Evolutionary conservation across 2,888 invertebrate species (phyloP).

Genomic region (Pristionchus maxplancki): DNA sequence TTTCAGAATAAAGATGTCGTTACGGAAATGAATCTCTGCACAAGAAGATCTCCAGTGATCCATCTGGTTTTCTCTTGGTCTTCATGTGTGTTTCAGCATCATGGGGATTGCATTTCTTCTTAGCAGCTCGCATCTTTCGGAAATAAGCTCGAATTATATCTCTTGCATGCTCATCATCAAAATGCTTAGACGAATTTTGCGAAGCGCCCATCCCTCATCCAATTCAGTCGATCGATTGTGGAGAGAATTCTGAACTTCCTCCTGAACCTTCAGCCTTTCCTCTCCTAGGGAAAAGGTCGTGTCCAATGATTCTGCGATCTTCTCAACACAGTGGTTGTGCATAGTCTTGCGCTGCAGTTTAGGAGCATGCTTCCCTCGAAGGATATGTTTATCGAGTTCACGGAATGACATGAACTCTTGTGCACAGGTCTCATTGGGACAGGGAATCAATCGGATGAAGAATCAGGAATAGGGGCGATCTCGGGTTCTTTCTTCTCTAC

Average conservation of each 20-base stretch:
- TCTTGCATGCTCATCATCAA: neutral
- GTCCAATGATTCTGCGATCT: too few relatives aligned
- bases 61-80: neutral
- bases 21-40: too few relatives aligned
- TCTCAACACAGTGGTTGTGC: neutral
- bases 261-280: too few relatives aligned
- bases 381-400: neutral
- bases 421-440: neutral
- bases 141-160: neutral
- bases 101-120: neutral
- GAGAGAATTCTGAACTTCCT: neutral
- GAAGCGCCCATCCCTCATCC: neutral
- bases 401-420: neutral
- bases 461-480: too few relatives aligned
- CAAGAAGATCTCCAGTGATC: too few relatives aligned
- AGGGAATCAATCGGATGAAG: too few relatives aligned
- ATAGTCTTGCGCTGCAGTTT: slow-evolving; percentile 18
- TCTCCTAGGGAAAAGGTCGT: too few relatives aligned
- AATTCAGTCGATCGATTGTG: neutral
- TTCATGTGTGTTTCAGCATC: neutral
- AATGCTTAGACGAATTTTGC: neutral
- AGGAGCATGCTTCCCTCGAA: neutral
- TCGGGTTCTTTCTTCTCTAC: too few relatives aligned
- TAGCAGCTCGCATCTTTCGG: neutral
- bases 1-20: too few relatives aligned